Percentiles rank a stretch among this genome's conserved stretches.
Conservation (phyloP, 2,797 vertebrate species). For the Myoxocephalus aenaeus region DNA sequence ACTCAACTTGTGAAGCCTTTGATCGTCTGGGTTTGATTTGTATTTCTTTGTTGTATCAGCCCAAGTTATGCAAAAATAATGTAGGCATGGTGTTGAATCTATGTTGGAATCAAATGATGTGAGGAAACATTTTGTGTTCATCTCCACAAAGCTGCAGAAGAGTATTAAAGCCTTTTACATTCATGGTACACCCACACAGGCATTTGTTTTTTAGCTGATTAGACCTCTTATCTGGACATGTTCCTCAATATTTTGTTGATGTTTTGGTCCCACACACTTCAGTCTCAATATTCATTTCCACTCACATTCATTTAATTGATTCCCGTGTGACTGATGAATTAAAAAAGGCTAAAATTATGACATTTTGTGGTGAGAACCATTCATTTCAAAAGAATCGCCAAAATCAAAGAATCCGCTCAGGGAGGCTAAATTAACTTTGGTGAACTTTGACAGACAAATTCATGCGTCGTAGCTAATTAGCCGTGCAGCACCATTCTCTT, state of each 20-base stretch:
- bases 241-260: constrained; percentile 6
- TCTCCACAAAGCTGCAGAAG: constrained; percentile 28
- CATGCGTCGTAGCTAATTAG: not conserved
- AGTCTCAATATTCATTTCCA: not conserved
- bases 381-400: not conserved
- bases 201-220: constrained; percentile 1
- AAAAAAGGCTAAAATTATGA: not conserved
- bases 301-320: constrained; percentile 7
- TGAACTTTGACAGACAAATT: not conserved
- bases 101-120: constrained; percentile 9
- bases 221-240: constrained; percentile 15
- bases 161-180: constrained; percentile 17
- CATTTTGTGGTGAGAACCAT: not conserved
- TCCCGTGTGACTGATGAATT: not conserved
- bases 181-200: constrained; percentile 16
- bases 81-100: constrained; percentile 23
- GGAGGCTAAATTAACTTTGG: not conserved
- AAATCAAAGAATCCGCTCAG: not conserved
- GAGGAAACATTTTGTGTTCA: constrained; percentile 24
- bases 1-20: constrained; percentile 32
- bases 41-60: constrained; percentile 37
- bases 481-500: not conserved
- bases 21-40: constrained; percentile 28
- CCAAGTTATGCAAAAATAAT: constrained; percentile 33
- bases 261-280: not conserved